phyloP scores from a whole-genome alignment of 2,888 invertebrate genomes.

The Galerucella nymphaeae region DNA sequence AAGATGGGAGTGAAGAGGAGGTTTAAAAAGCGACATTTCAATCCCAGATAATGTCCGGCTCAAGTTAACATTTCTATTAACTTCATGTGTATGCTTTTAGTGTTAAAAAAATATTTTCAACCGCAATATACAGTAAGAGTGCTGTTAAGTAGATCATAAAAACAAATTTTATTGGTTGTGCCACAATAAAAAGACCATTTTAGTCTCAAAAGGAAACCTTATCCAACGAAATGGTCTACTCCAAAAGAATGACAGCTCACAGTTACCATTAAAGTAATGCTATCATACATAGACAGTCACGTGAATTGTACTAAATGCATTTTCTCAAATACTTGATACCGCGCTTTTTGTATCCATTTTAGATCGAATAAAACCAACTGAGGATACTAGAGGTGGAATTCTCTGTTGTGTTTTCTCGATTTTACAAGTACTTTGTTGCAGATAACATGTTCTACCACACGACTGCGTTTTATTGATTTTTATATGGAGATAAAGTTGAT shows the following conservation, averaged over 20 bases:
- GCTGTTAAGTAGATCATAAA: constrained; percentile 33
- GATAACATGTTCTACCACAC: constrained; percentile 11
- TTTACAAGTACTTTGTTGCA: constrained; percentile 16
- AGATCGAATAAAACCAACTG: constrained; percentile 20
- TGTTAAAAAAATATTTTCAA: not conserved
- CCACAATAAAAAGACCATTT: constrained; percentile 44
- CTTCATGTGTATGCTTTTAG: not conserved
- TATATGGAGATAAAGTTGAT: not conserved
- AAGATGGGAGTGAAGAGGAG: too few relatives aligned
- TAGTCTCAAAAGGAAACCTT: constrained; percentile 41
- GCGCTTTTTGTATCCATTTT: constrained; percentile 24
- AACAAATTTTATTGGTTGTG: constrained; percentile 40
- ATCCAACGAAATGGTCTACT: constrained; percentile 43
- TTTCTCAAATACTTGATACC: constrained; percentile 30
- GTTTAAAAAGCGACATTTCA: too few relatives aligned
- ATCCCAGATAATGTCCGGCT: too few relatives aligned
- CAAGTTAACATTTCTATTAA: too few relatives aligned
- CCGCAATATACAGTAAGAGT: not conserved
- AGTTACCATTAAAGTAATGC: constrained; percentile 29
- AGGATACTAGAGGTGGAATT: constrained; percentile 15
- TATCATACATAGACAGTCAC: constrained; percentile 29
- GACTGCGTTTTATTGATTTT: constrained; percentile 23
- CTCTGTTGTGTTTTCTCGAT: constrained; percentile 16
- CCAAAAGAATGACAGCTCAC: constrained; percentile 23
- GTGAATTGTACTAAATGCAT: constrained; percentile 25